phyloP scores from a whole-genome alignment of 2,888 invertebrate genomes.

The Acronicta aceris region DNA sequence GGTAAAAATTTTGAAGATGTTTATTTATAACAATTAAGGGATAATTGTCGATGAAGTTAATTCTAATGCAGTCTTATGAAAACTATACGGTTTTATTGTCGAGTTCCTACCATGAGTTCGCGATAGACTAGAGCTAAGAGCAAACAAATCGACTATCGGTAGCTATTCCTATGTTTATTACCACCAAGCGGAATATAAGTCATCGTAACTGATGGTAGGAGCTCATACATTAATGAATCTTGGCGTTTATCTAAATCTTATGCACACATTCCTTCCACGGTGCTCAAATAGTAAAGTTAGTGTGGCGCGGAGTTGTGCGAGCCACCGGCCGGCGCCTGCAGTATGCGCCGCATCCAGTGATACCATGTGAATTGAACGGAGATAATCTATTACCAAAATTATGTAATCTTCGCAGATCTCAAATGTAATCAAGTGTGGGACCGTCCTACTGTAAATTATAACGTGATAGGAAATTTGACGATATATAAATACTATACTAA shows the following conservation, averaged over 20 bases:
- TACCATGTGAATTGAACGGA: slow-evolving; percentile 78
- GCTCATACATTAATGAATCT: slow-evolving; percentile 50
- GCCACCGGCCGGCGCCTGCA: slow-evolving; percentile 51
- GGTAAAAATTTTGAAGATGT: slow-evolving; percentile 87
- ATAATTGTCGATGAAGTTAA: slow-evolving; percentile 77
- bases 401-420: slow-evolving; percentile 82
- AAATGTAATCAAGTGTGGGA: slow-evolving; percentile 84
- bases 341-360: slow-evolving; percentile 72
- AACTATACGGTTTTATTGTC: slow-evolving; percentile 67
- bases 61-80: slow-evolving; percentile 76
- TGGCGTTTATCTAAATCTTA: slow-evolving; percentile 74
- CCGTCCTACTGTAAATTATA: slow-evolving; percentile 86
- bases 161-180: slow-evolving; percentile 22
- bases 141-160: slow-evolving; percentile 6
- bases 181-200: neutral
- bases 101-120: slow-evolving; percentile 49
- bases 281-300: slow-evolving; percentile 88
- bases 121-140: slow-evolving; percentile 18
- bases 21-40: slow-evolving; percentile 85
- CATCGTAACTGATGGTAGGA: slow-evolving; percentile 40
- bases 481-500: slow-evolving; percentile 67
- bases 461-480: slow-evolving; percentile 81
- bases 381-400: slow-evolving; percentile 73
- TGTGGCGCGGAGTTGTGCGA: slow-evolving; percentile 61
- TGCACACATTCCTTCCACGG: slow-evolving; percentile 92